Evolutionary conservation across 2,113 vertebrate genomes (phyloP), one percentile per base, ranked within the genome.

Genomic region (Asarcornis scutulata): DNA sequence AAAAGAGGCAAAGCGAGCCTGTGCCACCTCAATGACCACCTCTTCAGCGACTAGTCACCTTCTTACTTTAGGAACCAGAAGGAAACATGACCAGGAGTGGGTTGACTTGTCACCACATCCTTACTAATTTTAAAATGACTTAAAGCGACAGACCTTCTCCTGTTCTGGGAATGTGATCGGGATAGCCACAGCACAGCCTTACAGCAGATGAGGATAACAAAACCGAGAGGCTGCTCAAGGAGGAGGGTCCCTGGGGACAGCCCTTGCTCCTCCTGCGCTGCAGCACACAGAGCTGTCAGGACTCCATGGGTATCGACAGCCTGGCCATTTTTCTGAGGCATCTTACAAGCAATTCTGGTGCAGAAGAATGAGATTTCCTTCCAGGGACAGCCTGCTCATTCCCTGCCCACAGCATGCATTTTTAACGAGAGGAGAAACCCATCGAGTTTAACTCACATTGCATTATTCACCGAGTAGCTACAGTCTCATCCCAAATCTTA

Each of bases 391-490:
- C 59, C 80, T 86, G 62, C 83, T 95, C 64, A 9, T 42, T 91
- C 62, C 66, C 32, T 80, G 62, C 75, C 56, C 72, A 36, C 22
- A 34, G 64, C 78, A 94, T 72, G 79, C 77, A 93, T 96, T 93
- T 95, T 95, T 95, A 85, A 95, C 92, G 66, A 88, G 21, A 63
- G 48, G 93, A 52, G 68, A 94, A 92, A 84, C 88, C 77, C 60
- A 82, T 83, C 46, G 62, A 76, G 42, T 63, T 66, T 76, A 91
- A 96, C 83, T 76, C 74, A 74, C 26, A 29, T 36, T 94, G 66
- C 74, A 96, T 96, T 96, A 93, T 94, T 95, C 95, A 96, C 91
- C 25, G 58, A 89, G 81, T 77, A 88, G 88, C 84, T 86, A 46
- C 9, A 88, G 69, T 7, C 72, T 71, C 77, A 93, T 91, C 92